phyloP scores from a whole-genome alignment of 2,797 vertebrate genomes.

The Oryzias sinensis region DNA sequence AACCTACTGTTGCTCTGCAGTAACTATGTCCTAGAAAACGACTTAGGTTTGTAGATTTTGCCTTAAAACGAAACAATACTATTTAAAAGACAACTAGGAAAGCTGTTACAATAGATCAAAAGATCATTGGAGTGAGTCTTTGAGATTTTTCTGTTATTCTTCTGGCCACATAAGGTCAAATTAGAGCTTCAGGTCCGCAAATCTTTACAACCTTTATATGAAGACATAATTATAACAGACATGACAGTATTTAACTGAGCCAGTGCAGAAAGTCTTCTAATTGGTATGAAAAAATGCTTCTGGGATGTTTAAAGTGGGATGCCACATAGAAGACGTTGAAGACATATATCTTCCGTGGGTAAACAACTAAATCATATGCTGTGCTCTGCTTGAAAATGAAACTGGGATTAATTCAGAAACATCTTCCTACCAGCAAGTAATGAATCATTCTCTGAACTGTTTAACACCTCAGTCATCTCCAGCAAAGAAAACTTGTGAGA shows the following conservation, averaged over 20 bases:
- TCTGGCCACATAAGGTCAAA: too few relatives aligned
- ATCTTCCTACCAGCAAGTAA: conserved; percentile 59
- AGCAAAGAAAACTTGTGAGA: conserved; percentile 39
- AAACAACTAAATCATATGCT: conserved; percentile 65
- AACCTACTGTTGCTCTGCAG: too few relatives aligned
- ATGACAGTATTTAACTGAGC: conserved; percentile 10
- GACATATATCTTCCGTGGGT: conserved; percentile 51
- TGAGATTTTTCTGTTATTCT: too few relatives aligned
- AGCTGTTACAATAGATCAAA: too few relatives aligned
- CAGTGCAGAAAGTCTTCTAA: conserved; percentile 17
- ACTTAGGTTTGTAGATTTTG: too few relatives aligned
- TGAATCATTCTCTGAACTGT: conserved; percentile 67
- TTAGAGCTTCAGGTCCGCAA: too few relatives aligned
- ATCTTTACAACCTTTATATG: too few relatives aligned
- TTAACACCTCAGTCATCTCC: conserved; percentile 48
- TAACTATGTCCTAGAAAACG: too few relatives aligned
- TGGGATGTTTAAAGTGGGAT: conserved; percentile 35
- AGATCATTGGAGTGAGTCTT: too few relatives aligned
- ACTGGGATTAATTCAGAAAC: conserved; percentile 68
- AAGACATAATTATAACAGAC: too few relatives aligned
- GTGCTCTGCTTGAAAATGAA: conserved; percentile 65
- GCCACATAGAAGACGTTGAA: conserved; percentile 28
- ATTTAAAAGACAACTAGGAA: too few relatives aligned
- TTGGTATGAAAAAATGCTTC: conserved; percentile 27
- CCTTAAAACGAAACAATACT: too few relatives aligned